Conservation (phyloP, 2,113 vertebrate genomes). For the Tetrao urogallus region DNA sequence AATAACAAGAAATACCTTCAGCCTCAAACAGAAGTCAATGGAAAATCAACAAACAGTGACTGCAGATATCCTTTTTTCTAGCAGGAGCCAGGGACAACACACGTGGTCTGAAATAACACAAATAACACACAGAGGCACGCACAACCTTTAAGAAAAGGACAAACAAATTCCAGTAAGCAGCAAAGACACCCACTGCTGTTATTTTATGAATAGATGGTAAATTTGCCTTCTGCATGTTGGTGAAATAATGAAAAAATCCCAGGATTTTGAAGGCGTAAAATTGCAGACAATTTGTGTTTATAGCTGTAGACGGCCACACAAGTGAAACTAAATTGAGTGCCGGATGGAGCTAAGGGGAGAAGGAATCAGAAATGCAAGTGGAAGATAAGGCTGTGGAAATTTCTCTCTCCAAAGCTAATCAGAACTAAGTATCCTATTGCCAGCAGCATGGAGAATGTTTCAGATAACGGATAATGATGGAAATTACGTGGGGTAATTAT, state of each 20-base stretch:
- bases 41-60: not conserved
- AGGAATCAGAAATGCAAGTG: not conserved
- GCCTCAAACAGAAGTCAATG: slow-evolving; percentile 29
- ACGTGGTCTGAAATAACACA: not conserved
- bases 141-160: not conserved
- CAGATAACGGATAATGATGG: not conserved
- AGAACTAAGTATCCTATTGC: not conserved
- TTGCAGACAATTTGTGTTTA: slow-evolving; percentile 38
- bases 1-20: slow-evolving; percentile 55
- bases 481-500: not conserved
- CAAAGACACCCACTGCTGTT: not conserved
- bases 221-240: not conserved
- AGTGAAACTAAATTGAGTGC: slow-evolving; percentile 9
- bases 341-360: not conserved
- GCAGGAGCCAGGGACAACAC: not conserved
- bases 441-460: not conserved
- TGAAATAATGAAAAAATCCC: slow-evolving; percentile 31
- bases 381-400: not conserved
- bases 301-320: not conserved
- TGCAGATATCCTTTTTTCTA: not conserved
- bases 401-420: not conserved
- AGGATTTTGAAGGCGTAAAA: slow-evolving; percentile 42
- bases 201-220: not conserved
- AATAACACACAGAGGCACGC: not conserved
- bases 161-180: not conserved